These are phyloP conservation scores for Trinectes maculatus DNA, from an alignment of 2,113 vertebrate species.

Conservation along the genomic window DNA sequence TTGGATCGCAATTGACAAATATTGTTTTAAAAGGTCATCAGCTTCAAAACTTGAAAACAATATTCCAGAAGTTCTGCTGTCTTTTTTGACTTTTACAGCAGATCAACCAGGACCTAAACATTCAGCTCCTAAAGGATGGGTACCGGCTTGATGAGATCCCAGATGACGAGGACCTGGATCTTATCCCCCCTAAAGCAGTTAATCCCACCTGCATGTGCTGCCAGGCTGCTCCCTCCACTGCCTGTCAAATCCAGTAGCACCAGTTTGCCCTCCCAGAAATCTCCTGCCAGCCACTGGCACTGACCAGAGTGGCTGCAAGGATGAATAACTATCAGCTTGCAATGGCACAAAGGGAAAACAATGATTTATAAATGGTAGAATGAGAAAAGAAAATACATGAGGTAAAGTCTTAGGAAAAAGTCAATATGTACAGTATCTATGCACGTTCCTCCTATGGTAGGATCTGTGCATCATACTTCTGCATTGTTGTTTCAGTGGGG, in stretches of 20 bases:
- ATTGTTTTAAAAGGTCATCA: not conserved
- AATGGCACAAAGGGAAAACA: slow-evolving; percentile 57
- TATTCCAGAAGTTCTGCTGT: slow-evolving; percentile 1
- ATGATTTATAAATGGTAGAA: slow-evolving; percentile 54
- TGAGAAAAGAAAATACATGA: slow-evolving; percentile 37
- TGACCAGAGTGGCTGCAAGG: slow-evolving; percentile 47
- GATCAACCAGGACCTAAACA: slow-evolving; percentile 99
- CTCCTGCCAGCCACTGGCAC: slow-evolving; percentile 55
- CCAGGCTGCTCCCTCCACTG: slow-evolving; percentile 94
- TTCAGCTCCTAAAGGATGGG: slow-evolving; percentile 98
- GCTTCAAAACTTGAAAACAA: not conserved
- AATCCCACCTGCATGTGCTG: slow-evolving; percentile 99
- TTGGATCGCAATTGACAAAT: not conserved
- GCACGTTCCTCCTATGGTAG: slow-evolving; percentile 99
- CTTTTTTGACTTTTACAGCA: slow-evolving; percentile 83
- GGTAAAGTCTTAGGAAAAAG: slow-evolving; percentile 61
- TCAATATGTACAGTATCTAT: slow-evolving; percentile 74
- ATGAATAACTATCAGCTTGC: slow-evolving; percentile 42
- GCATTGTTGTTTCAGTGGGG: slow-evolving; percentile 68
- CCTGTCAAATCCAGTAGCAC: slow-evolving; percentile 97
- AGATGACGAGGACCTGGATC: slow-evolving; percentile 96
- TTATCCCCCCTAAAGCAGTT: slow-evolving; percentile 96
- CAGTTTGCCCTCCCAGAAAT: not conserved
- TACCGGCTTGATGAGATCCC: slow-evolving; percentile 98
- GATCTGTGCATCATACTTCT: slow-evolving; percentile 91